These are phyloP conservation scores for Hydraecia micacea DNA, from an alignment of 2,888 invertebrate genomes.

Conservation along the genomic window DNA sequence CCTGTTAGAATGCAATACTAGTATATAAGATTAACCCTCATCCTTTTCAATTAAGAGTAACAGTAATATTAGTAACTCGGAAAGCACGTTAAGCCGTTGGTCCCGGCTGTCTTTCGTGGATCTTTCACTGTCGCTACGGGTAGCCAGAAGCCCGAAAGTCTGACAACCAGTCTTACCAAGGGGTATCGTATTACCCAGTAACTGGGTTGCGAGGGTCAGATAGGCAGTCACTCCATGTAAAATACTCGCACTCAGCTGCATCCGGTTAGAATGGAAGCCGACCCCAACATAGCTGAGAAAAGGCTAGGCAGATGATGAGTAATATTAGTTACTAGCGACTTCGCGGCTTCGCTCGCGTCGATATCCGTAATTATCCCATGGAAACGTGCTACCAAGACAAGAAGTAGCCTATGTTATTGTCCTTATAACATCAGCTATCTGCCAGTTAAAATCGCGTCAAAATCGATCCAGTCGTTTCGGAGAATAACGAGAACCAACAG, in stretches of 20 bases:
- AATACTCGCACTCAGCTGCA: too few relatives aligned
- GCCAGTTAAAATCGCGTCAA: background rate
- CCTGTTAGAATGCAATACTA: constrained; percentile 11
- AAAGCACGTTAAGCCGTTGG: too few relatives aligned
- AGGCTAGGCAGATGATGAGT: too few relatives aligned
- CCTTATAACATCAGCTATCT: background rate
- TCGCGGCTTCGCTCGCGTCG: background rate
- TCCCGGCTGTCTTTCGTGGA: too few relatives aligned
- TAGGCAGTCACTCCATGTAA: too few relatives aligned
- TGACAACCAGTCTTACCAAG: too few relatives aligned
- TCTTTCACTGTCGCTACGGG: too few relatives aligned
- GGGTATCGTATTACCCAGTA: too few relatives aligned
- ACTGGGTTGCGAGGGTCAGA: too few relatives aligned
- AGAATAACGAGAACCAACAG: background rate
- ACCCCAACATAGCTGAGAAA: too few relatives aligned
- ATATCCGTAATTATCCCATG: background rate
- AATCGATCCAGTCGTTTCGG: background rate
- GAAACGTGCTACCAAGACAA: background rate
- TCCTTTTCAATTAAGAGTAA: constrained; percentile 15
- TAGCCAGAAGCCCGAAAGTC: too few relatives aligned
- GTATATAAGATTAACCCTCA: background rate
- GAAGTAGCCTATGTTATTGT: background rate
- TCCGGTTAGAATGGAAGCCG: too few relatives aligned
- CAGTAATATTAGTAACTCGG: background rate
- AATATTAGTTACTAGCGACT: background rate